These are phyloP conservation scores for Ceratina japonica DNA, from an alignment of 1,140 invertebrate genomes.

Conservation along the genomic window DNA sequence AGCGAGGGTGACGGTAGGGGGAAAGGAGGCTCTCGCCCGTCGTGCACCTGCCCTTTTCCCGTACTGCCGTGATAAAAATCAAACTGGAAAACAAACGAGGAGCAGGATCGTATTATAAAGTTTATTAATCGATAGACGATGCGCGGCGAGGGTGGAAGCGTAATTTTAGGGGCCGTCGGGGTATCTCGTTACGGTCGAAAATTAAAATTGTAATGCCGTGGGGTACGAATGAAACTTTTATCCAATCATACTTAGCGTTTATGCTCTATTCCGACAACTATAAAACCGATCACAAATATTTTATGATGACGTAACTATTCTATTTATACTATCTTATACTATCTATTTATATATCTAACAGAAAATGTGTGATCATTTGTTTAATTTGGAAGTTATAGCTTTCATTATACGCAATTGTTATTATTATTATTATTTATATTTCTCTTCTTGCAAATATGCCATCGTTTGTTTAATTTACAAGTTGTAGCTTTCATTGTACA, in stretches of 20 bases:
- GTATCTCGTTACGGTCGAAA: slow-evolving; percentile 51
- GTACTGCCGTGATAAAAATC: slow-evolving; percentile 69
- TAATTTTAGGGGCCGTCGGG: slow-evolving; percentile 44
- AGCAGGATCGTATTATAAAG: slow-evolving; percentile 75
- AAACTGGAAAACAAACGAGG: slow-evolving; percentile 73
- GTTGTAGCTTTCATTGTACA: no score
- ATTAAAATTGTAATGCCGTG: slow-evolving; percentile 21
- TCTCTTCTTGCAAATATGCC: no score
- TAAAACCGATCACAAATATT: no score
- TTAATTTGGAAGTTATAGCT: no score
- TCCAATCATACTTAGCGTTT: slow-evolving; percentile 6
- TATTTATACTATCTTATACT: no score
- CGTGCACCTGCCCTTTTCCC: slow-evolving; percentile 63
- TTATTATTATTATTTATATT: no score
- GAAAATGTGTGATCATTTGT: background rate
- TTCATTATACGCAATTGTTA: no score
- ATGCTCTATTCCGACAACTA: background rate
- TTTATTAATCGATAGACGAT: slow-evolving; percentile 77
- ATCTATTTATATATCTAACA: no score
- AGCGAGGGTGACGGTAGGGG: slow-evolving; percentile 2
- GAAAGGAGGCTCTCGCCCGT: slow-evolving; percentile 32
- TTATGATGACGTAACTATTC: no score
- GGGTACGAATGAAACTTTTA: slow-evolving; percentile 8
- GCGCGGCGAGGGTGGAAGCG: slow-evolving; percentile 39
- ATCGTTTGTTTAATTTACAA: no score